Evolutionary conservation across 2,797 vertebrate species (phyloP), one percentile per base, ranked within the genome.

Genomic region (Bovichtus variegatus): DNA sequence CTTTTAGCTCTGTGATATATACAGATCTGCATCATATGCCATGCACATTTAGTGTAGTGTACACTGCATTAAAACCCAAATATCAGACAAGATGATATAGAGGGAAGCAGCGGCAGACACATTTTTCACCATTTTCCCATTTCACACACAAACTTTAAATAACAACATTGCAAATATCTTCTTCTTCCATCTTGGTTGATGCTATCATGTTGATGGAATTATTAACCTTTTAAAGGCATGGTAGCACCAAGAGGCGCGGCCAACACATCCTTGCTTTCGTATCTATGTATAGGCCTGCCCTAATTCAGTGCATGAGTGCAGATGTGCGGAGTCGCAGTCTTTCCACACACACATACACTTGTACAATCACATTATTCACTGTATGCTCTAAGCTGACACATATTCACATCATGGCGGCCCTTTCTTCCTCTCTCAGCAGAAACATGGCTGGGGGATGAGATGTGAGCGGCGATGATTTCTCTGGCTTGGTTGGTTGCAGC

Each of bases 401-500:
- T 71, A 72, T 78, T 91, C 86, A 78, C 84, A 79, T 88, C 71
- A 73, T 72, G 72, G 63, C 47, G 1, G 10, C 43, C 54, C 23
- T 78, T 81, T 89, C 87, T 74, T 74, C 82, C 79, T 59, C 83
- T 79, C 82, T 90, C 86, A 89, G 86, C 76, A 88, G 83, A 91
- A 90, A 80, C 58, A 23, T 60, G 41, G 71, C 61, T 54, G 21
- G 58, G 53, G 74, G 61, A 74, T 80, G 75, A 81, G 77, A 90
- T 83, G 84, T 82, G 75, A 91, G 76, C 71, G 50, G 53, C 19
- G n/a, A 74, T 77, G 74, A 82, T 85, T 85, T 82, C 58, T 84
- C 77, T 87, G 72, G 67, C 81, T 79, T 46, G 74, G 73, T 85
- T 79, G 67, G 72, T 80, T 74, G 63, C 64, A 50, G 57, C 81